Percentiles rank a stretch among this genome's conserved stretches.
Evolutionary conservation across 2,888 invertebrate genomes (phyloP).

Genomic region (Synanthedon formicaeformis): DNA sequence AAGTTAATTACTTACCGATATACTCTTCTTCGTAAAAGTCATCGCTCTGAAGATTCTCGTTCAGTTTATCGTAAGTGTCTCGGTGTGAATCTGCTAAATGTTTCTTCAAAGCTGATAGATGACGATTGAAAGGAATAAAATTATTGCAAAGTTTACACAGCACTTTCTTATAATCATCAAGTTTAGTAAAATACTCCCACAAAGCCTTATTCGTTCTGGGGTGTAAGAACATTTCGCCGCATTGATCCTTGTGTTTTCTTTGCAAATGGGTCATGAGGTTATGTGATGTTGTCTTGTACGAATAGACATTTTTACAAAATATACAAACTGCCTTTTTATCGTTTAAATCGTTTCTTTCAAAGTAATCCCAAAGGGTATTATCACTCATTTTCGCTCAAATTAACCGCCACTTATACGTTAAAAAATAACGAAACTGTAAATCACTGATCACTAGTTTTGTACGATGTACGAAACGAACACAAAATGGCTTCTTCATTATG

Average conservation of each 20-base stretch:
- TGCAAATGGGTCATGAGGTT: not conserved
- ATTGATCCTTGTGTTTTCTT: not conserved
- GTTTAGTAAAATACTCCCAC: not conserved
- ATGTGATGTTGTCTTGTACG: not conserved
- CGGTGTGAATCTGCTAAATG: slow-evolving; percentile 8
- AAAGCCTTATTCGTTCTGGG: not conserved
- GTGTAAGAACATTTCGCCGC: too few species aligned
- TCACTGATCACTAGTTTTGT: not conserved
- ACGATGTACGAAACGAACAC: not conserved
- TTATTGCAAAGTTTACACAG: slow-evolving; percentile 10
- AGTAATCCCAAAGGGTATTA: not conserved
- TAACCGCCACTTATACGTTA: not conserved
- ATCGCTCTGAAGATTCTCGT: not conserved
- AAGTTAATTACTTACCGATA: too few species aligned
- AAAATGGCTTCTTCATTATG: not conserved
- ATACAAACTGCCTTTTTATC: not conserved
- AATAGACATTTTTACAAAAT: not conserved
- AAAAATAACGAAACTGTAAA: not conserved
- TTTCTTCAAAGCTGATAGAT: slow-evolving; percentile 8
- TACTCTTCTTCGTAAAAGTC: not conserved
- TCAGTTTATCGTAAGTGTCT: not conserved
- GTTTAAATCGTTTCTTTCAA: not conserved
- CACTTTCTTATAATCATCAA: not conserved
- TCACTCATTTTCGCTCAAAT: not conserved
- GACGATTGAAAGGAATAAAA: slow-evolving; percentile 9